phyloP scores from a whole-genome alignment of 2,888 invertebrate genomes.

The Flabesymbios commensalis region DNA sequence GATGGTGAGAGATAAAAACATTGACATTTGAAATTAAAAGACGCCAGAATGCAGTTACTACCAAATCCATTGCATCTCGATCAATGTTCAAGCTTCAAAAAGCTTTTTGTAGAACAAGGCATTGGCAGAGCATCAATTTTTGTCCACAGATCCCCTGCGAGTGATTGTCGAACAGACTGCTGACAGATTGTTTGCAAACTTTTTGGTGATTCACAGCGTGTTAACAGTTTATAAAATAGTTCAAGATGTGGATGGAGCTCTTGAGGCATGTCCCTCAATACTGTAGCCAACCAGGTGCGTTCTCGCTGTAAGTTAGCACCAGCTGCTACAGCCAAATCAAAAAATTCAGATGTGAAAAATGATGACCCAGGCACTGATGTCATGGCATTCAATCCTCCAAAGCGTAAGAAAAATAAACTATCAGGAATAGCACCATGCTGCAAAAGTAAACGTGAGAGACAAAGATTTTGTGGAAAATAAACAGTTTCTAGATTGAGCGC shows the following conservation, averaged over 20 bases:
- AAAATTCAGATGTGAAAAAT: constrained; percentile 21
- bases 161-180: not conserved
- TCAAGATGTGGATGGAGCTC: constrained; percentile 19
- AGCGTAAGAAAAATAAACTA: constrained; percentile 24
- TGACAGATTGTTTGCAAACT: constrained; percentile 15
- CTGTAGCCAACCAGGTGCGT: constrained; percentile 22
- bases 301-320: constrained; percentile 23
- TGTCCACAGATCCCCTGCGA: constrained; percentile 12
- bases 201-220: constrained; percentile 6
- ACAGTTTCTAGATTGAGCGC: constrained; percentile 15
- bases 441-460: constrained; percentile 14
- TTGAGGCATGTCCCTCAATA: constrained; percentile 23
- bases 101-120: constrained; percentile 14
- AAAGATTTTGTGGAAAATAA: constrained; percentile 9
- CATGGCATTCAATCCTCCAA: constrained; percentile 21
- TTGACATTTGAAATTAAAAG: no score
- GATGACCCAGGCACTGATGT: constrained; percentile 15
- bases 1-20: no score
- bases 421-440: constrained; percentile 27
- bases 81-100: constrained; percentile 10
- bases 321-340: constrained; percentile 13
- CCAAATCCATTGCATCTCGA: no score
- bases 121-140: constrained; percentile 22
- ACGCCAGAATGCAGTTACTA: no score
- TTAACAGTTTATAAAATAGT: constrained; percentile 16